Conservation (phyloP, 2,113 vertebrate genomes). For the Himantopus leucocephalus region DNA sequence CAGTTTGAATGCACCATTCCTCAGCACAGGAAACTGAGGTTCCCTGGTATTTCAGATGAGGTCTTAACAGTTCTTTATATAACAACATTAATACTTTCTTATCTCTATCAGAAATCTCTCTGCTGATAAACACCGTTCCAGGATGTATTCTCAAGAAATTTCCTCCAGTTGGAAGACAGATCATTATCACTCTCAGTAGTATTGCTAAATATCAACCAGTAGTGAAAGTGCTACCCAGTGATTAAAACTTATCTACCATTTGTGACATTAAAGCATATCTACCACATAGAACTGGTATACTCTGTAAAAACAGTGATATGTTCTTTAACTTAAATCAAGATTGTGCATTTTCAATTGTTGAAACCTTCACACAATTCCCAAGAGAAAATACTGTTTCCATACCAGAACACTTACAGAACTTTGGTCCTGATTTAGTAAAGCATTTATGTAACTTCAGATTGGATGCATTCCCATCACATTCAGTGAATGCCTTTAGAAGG, state of each 20-base stretch:
- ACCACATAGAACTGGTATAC: rapidly evolving
- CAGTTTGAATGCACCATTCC: neutral
- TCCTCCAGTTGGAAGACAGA: neutral
- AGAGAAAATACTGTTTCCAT: neutral
- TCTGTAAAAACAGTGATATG: neutral
- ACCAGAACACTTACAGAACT: neutral
- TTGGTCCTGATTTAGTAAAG: neutral
- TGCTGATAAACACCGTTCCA: neutral
- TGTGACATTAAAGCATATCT: neutral
- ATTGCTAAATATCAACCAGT: neutral
- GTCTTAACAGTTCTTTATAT: neutral
- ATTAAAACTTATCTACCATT: neutral
- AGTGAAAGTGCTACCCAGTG: neutral
- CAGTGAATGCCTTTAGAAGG: neutral
- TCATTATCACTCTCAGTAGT: neutral
- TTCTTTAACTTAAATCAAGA: neutral
- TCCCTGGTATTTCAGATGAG: neutral
- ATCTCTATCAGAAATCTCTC: neutral
- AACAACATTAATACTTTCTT: neutral
- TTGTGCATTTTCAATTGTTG: rapidly evolving
- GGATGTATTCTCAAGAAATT: neutral
- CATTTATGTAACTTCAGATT: neutral
- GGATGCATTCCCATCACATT: neutral
- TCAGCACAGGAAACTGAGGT: neutral
- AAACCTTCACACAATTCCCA: neutral